Evolutionary conservation across 2,888 invertebrate genomes (phyloP).

Genomic region (Leptopilina myrica): DNA sequence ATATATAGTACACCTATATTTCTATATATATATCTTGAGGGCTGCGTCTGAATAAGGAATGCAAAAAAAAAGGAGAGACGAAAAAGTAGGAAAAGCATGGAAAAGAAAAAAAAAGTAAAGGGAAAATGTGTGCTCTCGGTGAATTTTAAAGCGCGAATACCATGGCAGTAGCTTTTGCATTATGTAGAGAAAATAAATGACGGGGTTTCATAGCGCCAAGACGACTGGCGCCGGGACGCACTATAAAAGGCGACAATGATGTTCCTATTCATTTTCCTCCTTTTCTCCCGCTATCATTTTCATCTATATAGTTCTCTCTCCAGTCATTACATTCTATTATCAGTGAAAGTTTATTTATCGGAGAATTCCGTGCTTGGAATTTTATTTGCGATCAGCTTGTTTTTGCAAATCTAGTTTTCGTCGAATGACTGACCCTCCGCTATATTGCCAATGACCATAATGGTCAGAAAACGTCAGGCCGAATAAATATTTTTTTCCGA

Average conservation of each 20-base stretch:
- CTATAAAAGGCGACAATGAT: conserved; percentile 45
- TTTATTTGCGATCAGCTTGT: no score
- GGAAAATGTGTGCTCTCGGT: conserved; percentile 21
- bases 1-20: background rate
- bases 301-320: conserved; percentile 19
- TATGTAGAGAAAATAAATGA: conserved; percentile 66
- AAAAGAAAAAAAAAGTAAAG: background rate
- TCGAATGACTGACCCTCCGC: no score
- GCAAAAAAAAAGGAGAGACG: background rate
- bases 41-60: conserved; percentile 7
- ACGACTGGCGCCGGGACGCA: conserved; percentile 67
- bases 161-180: conserved; percentile 35
- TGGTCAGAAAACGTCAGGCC: no score
- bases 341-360: no score
- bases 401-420: no score
- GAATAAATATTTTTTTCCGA: no score
- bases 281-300: background rate
- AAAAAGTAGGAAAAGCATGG: background rate
- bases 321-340: background rate
- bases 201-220: conserved; percentile 65
- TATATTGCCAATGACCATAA: no score
- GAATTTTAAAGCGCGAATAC: conserved; percentile 14
- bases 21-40: conserved; percentile 2
- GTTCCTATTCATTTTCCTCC: conserved; percentile 12
- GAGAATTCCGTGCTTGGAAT: no score